These are phyloP conservation scores for Diploscapter pachys DNA, from an alignment of 1,140 invertebrate genomes.

Conservation along the genomic window DNA sequence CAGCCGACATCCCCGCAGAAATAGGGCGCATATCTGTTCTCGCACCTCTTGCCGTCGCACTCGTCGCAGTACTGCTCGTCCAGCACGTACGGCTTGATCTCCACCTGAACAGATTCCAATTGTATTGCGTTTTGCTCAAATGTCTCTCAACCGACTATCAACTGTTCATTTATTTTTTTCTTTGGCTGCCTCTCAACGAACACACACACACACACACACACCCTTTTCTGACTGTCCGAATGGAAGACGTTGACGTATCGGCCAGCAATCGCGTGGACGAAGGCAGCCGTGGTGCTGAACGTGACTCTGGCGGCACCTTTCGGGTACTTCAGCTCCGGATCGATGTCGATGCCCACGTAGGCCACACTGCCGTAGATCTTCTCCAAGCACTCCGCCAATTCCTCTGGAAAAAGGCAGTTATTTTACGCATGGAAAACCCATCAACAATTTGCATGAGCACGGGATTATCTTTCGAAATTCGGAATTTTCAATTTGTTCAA, in stretches of 20 bases:
- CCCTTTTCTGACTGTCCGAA: constrained; percentile 94
- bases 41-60: constrained; percentile 89
- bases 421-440: not conserved
- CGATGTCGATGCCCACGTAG: constrained; percentile 98
- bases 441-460: not conserved
- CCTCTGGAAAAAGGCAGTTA: constrained; percentile 67
- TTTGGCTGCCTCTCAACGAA: not conserved
- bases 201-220: constrained; percentile 58
- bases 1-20: constrained; percentile 70
- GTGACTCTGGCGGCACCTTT: constrained; percentile 98
- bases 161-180: not conserved
- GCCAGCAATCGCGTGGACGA: constrained; percentile 96
- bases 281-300: constrained; percentile 97
- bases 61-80: constrained; percentile 99
- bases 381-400: constrained; percentile 78
- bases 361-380: constrained; percentile 95
- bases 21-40: constrained; percentile 95
- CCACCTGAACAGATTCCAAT: constrained; percentile 65
- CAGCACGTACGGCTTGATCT: constrained; percentile 97
- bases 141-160: not conserved
- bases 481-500: too few species aligned
- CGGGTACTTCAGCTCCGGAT: constrained; percentile 97
- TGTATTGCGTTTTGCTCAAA: not conserved
- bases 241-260: constrained; percentile 97
- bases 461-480: not conserved